Base-by-base conservation (phyloP, 1,140 invertebrate genomes). In the Brachionus asplanchnoidis region DNA sequence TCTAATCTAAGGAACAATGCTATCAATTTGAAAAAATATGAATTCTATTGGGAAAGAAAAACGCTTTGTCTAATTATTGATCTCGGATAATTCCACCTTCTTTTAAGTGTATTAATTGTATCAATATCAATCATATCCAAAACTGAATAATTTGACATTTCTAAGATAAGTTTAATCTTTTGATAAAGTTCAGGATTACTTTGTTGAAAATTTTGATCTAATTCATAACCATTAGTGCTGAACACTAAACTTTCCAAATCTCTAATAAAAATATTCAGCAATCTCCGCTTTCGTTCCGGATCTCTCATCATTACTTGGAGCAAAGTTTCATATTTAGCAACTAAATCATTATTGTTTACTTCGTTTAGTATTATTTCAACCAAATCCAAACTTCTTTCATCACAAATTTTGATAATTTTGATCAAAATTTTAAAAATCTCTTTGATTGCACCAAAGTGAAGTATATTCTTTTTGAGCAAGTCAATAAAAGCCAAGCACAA, bases 71-170 rank as follows among this genome's bases (percentile, higher is more conserved):
- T 12, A 1, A 28, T 0, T 3, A 17, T 40, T 23, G 79, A 75
- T 86, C 87, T 50, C 11, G 46, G 14, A 46, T 2, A 50, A 50
- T 14, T n/a, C 46, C 46, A 50, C 11, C 17, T 53, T 53, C 17
- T 14, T 53, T 53, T 53, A 4, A 53, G 46, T 53, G 17, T 7
- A n/a, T 14, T 53, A n/a, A 53, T 14, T 53, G 46, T 53, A 53
- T 53, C 46, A n/a, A 53, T n/a, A 14, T 53, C 46, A 53, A 53
- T 17, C 7, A n/a, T 17, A 14, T 14, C 5, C 1, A 1, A 53
- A 53, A 53, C 46, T 1, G 46, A n/a, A 53, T 17, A 17, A 53
- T 53, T 53, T 53, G 46, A 4, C 46, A 53, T 53, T 53, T 53
- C 12, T 53, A 53, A 17, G 17, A 53, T 53, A 5, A n/a, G 3